Evolutionary conservation across 2,888 invertebrate genomes (phyloP), one percentile per base, ranked within the genome.

Genomic region (Eupithecia insigniata): DNA sequence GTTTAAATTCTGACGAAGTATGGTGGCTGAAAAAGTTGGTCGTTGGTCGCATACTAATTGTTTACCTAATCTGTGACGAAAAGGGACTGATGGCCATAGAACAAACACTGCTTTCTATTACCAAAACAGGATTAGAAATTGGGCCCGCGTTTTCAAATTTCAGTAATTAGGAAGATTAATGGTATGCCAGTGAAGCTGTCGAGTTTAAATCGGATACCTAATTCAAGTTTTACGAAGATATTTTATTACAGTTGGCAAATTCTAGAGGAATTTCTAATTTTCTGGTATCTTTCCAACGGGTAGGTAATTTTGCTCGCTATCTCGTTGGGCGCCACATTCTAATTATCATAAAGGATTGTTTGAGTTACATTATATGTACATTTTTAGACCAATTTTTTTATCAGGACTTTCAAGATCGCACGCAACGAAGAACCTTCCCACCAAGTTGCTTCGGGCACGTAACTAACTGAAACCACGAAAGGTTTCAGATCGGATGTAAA

Each of bases 121-220:
- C 12, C 55, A 12, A 55, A 22, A 26, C 26, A 55, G 14, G 26
- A 55, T 55, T 26, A 55, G 55, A 58, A 58, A 58, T 26, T 60
- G 60, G 43, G 77, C 78, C 76, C 79, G 82, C 79, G 77, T 79
- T 83, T 85, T 83, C 81, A 77, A 82, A 81, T 84, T 84, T 80
- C 80, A 74, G 79, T 83, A 86, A 86, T 87, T 86, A 87, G 80
- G 75, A 79, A 82, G 85, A 87, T 85, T 85, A 86, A 87, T 86
- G 82, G 77, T 74, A 71, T 75, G 75, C 79, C 76, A 75, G 78
- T 78, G 78, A 79, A 80, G 71, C 68, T 66, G 67, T 75, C 66
- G 76, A 77, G 74, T 58, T 74, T 71, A 46, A 71, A 76, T 71
- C 72, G 62, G 55, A 74, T 74, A 73, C 70, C 14, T 55, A 55